Evolutionary conservation across 2,797 vertebrate genomes (phyloP).

Genomic region (Poeciliopsis paucimaculata): DNA sequence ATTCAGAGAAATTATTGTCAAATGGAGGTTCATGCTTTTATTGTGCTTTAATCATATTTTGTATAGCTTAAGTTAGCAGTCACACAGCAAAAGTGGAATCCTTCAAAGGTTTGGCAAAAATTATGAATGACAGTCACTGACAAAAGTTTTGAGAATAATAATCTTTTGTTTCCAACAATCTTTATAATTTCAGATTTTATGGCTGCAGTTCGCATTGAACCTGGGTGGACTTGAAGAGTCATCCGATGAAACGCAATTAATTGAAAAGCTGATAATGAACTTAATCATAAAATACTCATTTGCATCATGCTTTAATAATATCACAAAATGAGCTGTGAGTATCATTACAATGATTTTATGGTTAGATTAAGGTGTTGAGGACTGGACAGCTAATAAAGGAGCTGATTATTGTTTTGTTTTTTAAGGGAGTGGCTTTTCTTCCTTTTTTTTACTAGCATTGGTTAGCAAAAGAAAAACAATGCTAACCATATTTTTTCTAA

Average conservation of each 20-base stretch:
- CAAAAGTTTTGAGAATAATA: neutral
- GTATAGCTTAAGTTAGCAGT: neutral
- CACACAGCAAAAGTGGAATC: neutral
- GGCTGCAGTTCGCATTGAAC: neutral
- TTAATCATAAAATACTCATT: neutral
- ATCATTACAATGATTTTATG: neutral
- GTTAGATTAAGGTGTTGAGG: neutral
- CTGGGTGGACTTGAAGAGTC: neutral
- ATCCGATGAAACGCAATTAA: neutral
- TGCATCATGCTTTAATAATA: neutral
- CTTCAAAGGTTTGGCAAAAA: neutral
- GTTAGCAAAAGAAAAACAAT: too few species aligned
- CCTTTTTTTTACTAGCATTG: neutral
- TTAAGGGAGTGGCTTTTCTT: neutral
- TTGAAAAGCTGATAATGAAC: neutral
- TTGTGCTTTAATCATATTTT: conserved; percentile 2
- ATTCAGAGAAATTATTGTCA: conserved; percentile 31
- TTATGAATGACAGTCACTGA: neutral
- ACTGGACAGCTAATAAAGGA: neutral
- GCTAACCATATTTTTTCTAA: too few species aligned
- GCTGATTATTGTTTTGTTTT: too few species aligned
- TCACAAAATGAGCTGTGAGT: neutral
- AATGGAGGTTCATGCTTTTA: conserved; percentile 10
- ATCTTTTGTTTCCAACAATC: too few species aligned
- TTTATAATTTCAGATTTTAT: too few species aligned